Evolutionary conservation across 2,113 vertebrate species (phyloP).

Genomic region (Mixornis gularis): DNA sequence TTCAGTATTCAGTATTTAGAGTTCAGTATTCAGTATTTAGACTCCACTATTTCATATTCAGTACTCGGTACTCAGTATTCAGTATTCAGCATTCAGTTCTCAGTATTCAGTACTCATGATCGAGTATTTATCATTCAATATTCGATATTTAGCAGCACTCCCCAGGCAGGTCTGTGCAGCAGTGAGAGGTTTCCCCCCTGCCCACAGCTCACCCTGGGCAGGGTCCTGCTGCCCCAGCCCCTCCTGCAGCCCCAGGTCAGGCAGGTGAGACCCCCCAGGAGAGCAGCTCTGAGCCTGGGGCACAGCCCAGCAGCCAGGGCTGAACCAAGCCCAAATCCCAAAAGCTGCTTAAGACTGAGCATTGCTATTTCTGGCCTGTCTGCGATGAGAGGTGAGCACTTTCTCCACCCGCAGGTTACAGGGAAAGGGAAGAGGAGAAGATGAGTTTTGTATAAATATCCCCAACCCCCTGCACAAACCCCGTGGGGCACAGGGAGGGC

Average conservation of each 20-base stretch:
- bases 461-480: neutral
- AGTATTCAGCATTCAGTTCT: no score
- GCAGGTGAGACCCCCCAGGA: neutral
- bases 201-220: rapidly evolving
- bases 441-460: rapidly evolving
- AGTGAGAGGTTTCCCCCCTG: rapidly evolving
- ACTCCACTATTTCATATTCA: no score
- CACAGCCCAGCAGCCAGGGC: neutral
- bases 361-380: neutral
- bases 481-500: rapidly evolving
- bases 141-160: no score
- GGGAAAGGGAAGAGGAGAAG: neutral
- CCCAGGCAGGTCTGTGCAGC: neutral
- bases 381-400: neutral
- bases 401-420: neutral
- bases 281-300: neutral
- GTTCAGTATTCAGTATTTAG: neutral
- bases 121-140: no score
- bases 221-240: neutral
- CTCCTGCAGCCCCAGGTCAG: neutral
- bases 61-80: no score
- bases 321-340: neutral
- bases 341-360: neutral
- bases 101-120: no score
- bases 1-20: no score